Evolutionary conservation across 2,797 vertebrate genomes (phyloP).

Genomic region (Malurus splendens): DNA sequence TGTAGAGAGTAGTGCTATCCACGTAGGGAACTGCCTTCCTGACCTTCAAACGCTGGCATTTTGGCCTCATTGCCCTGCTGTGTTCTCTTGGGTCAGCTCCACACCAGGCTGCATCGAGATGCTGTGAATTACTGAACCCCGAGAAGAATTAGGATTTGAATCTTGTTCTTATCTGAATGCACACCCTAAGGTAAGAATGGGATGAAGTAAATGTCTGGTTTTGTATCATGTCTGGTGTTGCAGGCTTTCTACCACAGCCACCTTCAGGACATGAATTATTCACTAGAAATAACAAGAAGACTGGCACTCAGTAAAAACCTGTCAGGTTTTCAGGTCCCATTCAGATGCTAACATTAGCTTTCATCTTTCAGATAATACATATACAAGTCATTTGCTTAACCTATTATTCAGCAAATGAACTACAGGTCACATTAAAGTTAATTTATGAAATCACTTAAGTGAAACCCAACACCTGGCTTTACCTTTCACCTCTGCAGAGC

Average conservation of each 20-base stretch:
- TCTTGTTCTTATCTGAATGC: background rate
- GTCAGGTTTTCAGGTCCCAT: slow-evolving; percentile 4
- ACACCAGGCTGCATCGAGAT: background rate
- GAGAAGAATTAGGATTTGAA: background rate
- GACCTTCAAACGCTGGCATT: background rate
- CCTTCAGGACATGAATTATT: slow-evolving; percentile 20
- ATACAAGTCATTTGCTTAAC: background rate
- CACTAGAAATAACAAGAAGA: background rate
- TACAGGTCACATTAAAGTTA: slow-evolving; percentile 2
- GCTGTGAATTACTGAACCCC: background rate
- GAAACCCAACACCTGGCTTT: slow-evolving; percentile 26
- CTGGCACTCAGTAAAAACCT: background rate
- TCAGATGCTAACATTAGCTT: slow-evolving; percentile 15
- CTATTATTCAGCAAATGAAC: background rate
- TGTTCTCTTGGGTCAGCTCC: background rate
- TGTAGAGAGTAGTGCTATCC: background rate
- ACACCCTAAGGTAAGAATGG: background rate
- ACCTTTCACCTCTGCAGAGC: background rate
- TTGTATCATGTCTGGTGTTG: background rate
- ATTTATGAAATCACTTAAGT: slow-evolving; percentile 42
- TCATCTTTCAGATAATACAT: background rate
- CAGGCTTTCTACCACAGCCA: background rate
- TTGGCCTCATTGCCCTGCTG: background rate
- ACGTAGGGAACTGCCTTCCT: background rate
- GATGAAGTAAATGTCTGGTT: background rate